These are phyloP conservation scores for Pachyuromys duprasi DNA, from an alignment of 2,797 vertebrate species.

Conservation along the genomic window DNA sequence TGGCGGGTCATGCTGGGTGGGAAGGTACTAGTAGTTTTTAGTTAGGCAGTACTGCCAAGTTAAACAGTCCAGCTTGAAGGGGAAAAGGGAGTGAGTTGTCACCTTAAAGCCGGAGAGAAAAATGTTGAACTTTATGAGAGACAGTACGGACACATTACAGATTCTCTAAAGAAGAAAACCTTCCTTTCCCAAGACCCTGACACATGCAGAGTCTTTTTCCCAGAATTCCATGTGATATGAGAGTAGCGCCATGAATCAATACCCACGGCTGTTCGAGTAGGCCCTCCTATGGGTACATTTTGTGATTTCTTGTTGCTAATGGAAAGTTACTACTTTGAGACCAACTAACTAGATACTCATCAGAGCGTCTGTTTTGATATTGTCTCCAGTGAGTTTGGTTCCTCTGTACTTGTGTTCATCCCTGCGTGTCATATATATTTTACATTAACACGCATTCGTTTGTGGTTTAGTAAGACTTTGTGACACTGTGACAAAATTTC, in stretches of 20 bases:
- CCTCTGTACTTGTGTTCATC: constrained; percentile 38
- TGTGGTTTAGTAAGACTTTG: not conserved
- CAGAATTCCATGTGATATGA: not conserved
- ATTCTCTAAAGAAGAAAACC: constrained; percentile 20
- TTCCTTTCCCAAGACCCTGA: not conserved
- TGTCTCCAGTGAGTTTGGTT: constrained; percentile 40
- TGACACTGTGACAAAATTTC: no score
- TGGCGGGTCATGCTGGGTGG: not conserved
- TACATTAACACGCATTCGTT: constrained; percentile 28
- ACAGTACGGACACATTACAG: not conserved
- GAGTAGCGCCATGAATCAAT: not conserved
- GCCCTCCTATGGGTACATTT: not conserved
- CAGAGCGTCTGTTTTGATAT: constrained; percentile 27
- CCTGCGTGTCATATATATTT: constrained; percentile 42
- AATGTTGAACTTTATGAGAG: not conserved
- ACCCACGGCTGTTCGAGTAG: not conserved
- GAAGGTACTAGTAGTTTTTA: not conserved
- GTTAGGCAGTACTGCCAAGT: not conserved
- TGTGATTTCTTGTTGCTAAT: constrained; percentile 30
- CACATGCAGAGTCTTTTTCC: not conserved
- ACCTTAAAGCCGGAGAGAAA: constrained; percentile 19
- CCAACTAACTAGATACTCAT: not conserved
- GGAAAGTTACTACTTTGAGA: constrained; percentile 56
- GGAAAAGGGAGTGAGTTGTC: constrained; percentile 1
- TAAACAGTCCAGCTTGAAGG: not conserved